Conservation (phyloP, 2,888 invertebrate species). For the Siphlonurus alternatus region DNA sequence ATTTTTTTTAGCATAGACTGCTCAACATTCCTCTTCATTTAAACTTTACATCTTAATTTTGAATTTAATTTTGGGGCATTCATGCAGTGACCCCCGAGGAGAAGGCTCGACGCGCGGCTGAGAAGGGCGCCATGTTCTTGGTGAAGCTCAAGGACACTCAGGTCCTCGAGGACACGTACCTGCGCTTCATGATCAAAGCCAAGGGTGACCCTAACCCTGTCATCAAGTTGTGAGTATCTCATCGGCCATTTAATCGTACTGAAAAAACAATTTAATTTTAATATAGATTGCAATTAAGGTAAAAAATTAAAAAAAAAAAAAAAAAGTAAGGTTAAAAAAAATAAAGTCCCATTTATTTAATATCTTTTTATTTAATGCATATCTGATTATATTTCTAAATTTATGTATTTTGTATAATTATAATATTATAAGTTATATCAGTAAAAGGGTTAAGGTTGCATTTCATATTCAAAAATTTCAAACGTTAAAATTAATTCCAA, state of each 20-base stretch:
- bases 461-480: not conserved
- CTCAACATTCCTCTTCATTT: too few relatives aligned
- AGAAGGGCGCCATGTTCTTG: conserved; percentile 66
- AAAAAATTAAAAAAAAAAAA: not conserved
- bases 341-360: too few relatives aligned
- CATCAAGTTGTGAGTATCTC: conserved; percentile 66
- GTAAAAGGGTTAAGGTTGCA: not conserved
- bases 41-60: conserved; percentile 5
- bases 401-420: not conserved
- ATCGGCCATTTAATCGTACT: not conserved
- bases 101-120: conserved; percentile 44
- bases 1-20: too few relatives aligned
- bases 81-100: conserved; percentile 51
- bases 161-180: conserved; percentile 66
- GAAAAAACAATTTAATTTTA: too few relatives aligned
- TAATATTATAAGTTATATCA: not conserved
- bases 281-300: not conserved
- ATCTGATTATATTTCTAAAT: too few relatives aligned
- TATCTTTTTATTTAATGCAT: too few relatives aligned
- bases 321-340: too few relatives aligned
- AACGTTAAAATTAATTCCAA: too few relatives aligned
- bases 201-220: conserved; percentile 78
- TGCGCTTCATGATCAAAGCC: conserved; percentile 77
- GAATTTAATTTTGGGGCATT: conserved; percentile 6
- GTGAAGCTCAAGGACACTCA: conserved; percentile 78